A percentile compares a stretch with the other conserved stretches of the same genome.
phyloP scores from a whole-genome alignment of 2,113 vertebrate species.

The Platysternon megacephalum region DNA sequence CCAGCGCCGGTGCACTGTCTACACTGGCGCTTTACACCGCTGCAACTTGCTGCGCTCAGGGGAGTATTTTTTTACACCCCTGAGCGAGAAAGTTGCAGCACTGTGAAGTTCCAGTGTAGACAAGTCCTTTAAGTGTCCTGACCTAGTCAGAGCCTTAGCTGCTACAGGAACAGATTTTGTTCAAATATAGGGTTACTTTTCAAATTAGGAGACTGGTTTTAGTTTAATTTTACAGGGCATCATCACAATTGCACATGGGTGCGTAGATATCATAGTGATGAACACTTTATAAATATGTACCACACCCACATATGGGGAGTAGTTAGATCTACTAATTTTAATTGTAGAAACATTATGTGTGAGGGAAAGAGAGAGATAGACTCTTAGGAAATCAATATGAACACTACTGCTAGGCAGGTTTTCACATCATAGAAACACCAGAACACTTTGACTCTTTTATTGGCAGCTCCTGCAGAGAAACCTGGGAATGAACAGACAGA shows the following conservation, averaged over 20 bases:
- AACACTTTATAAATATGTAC: neutral
- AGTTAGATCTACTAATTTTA: neutral
- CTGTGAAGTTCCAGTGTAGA: no score
- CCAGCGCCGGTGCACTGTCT: no score
- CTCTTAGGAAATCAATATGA: neutral
- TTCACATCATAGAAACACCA: conserved; percentile 29
- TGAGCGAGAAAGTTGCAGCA: no score
- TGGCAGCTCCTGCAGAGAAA: neutral
- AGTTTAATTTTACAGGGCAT: neutral
- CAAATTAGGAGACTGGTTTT: neutral
- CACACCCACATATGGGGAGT: neutral
- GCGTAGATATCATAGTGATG: neutral
- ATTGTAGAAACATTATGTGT: neutral
- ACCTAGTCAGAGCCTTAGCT: neutral
- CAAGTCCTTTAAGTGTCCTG: neutral
- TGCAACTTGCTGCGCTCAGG: no score
- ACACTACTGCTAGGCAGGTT: neutral
- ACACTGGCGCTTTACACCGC: no score
- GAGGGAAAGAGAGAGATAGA: neutral
- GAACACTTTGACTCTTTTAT: conserved; percentile 39
- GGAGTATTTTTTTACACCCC: no score
- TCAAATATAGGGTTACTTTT: neutral
- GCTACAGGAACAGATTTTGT: neutral
- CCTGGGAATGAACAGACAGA: conserved; percentile 9
- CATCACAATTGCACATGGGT: neutral